Base-by-base conservation (phyloP, 2,888 invertebrate species). In the Eupithecia subfuscata region DNA sequence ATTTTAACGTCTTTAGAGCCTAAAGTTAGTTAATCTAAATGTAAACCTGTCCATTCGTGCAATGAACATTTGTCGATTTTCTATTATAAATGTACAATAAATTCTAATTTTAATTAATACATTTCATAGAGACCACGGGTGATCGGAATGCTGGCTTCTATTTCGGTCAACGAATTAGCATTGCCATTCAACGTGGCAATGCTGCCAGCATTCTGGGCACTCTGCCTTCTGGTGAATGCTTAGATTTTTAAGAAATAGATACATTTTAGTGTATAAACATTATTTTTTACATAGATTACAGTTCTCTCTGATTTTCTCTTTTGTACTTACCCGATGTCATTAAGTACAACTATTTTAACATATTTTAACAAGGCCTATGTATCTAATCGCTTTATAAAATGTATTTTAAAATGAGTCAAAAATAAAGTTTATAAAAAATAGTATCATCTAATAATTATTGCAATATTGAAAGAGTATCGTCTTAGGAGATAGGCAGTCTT, bases 351-450 rank as follows among this genome's bases (percentile, higher is more conserved):
- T 88, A 89, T 89, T 89, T 76, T 88, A 88, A 87, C 82, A 85
- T 82, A 80, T 79, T 84, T 88, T 88, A 87, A 89, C 86, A 91
- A 87, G 91, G 90, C 91, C 91, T 91, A 76, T 74, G 69, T 69
- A 90, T 85, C 87, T 90, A 88, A 78, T 86, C 81, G 86, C 86
- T 84, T 85, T 88, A 90, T 88, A 90, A 90, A 91, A 90, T 89
- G 89, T 88, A 90, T 86, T 90, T 90, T 87, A 90, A 93, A 91
- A 92, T 84, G 80, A 88, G 86, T 91, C 88, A 89, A 91, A 93
- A 93, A 92, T 90, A 89, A 91, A 90, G 83, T 85, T 84, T 83
- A 88, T 89, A 89, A 89, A 90, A 88, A 87, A 86, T 78, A 82
- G 79, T 82, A 83, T 71, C 43, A 79, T 85, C 84, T 84, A 84